These are phyloP conservation scores for Vannuccia rotundouncinata DNA, from an alignment of 2,888 invertebrate genomes.

Conservation along the genomic window DNA sequence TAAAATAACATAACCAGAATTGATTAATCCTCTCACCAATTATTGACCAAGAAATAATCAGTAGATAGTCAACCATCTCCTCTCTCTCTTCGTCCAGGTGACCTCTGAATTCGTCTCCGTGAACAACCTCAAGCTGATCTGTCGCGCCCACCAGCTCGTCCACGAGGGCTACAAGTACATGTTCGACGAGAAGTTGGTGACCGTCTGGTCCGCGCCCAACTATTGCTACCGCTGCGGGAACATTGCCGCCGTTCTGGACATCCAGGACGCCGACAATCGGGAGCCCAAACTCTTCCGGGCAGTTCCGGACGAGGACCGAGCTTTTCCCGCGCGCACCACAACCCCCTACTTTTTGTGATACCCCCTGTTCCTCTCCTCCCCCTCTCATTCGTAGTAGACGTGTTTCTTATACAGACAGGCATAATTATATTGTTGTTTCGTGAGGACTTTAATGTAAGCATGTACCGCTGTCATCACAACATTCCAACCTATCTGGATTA, in stretches of 20 bases:
- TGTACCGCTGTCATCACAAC: too few relatives aligned
- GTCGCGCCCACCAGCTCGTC: conserved; percentile 95
- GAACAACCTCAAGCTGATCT: conserved; percentile 84
- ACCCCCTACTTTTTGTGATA: conserved; percentile 90
- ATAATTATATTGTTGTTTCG: too few relatives aligned
- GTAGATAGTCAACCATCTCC: too few relatives aligned
- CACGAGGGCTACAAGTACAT: conserved; percentile 96
- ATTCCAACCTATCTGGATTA: too few relatives aligned
- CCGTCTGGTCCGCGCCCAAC: conserved; percentile 97
- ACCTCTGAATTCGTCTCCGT: conserved; percentile 72
- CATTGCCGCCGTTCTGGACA: conserved; percentile 88
- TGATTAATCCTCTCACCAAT: too few relatives aligned
- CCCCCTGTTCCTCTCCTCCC: too few relatives aligned
- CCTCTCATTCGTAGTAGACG: too few relatives aligned
- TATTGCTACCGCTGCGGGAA: conserved; percentile 99
- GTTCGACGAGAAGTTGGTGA: conserved; percentile 91
- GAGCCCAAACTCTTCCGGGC: conserved; percentile 70
- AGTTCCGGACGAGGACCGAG: conserved; percentile 85
- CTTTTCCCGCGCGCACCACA: conserved; percentile 80
- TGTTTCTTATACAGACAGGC: too few relatives aligned
- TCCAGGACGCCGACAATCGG: conserved; percentile 68
- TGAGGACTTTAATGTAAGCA: too few relatives aligned
- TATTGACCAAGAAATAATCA: too few relatives aligned
- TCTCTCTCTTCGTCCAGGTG: conserved; percentile 6
- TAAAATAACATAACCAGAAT: too few relatives aligned